Base-by-base conservation (phyloP, 2,113 vertebrate species). In the Myxocyprinus asiaticus region DNA sequence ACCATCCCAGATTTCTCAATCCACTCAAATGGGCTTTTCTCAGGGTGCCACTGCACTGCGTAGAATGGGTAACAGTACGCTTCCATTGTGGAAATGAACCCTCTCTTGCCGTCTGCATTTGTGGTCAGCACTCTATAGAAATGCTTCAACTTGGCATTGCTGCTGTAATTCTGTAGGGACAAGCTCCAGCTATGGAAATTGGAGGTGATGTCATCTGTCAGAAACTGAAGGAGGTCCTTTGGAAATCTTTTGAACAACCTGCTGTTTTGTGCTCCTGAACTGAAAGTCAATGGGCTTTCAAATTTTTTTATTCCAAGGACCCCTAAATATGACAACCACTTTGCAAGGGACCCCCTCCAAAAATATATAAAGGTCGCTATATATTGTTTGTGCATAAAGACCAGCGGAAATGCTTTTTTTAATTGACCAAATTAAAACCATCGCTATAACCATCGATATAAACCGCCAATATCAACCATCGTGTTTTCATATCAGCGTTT, bases 41-140 rank as follows among this genome's bases (percentile, higher is more conserved):
- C 97, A 56, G 97, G 97, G 86, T 99, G 97, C 97, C 97, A 99
- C 73, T 98, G 97, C 5, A 99, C 88, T 0, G 92, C 94, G 72
- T 99, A 99, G 61, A 99, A 81, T 0, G 97, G 97, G 63, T 98
- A 99, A 7, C 84, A 82, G 67, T 90, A 83, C 0, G 95, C 97
- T 95, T 98, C 97, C 94, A 98, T 93, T 42, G 97, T 96, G 47
- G 97, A 99, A 88, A 99, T 88, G 90, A 97, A 99, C 15, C 96
- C 93, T 45, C 79, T 84, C 6, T 82, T 77, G 33, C 88, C 93
- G 51, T 94, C 91, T 0, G 76, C 92, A 85, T 97, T 98, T 4
- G 95, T 97, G 79, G 94, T 94, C 80, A 98, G 87, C 75, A 98
- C 80, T 5, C 78, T 94, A 84, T 97, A 98, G 88, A 98, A 98